Conservation (phyloP, 1,140 invertebrate genomes). For the Dolichoris vasculosae region DNA sequence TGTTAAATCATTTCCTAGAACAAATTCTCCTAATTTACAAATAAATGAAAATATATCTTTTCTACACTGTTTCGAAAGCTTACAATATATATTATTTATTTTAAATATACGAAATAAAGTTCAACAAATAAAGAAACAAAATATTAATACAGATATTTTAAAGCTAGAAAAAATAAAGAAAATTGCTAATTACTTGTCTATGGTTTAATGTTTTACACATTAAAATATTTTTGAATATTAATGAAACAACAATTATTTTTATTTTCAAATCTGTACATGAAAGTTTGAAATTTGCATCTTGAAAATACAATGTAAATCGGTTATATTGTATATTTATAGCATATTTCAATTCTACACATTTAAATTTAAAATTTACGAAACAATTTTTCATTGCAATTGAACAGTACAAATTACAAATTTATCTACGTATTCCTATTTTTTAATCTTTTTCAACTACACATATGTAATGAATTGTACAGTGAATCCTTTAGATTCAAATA, state of each 20-base stretch:
- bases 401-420: background rate
- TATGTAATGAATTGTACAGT: slow-evolving; percentile 48
- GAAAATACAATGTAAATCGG: background rate
- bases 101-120: background rate
- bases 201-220: background rate
- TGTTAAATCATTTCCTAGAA: slow-evolving; percentile 16
- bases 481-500: slow-evolving; percentile 44
- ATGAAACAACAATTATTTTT: slow-evolving; percentile 9
- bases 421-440: slow-evolving; percentile 13
- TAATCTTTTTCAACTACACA: slow-evolving; percentile 39
- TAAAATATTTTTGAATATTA: slow-evolving; percentile 17
- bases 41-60: slow-evolving; percentile 1
- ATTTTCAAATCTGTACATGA: background rate
- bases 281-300: background rate
- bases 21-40: slow-evolving; percentile 9
- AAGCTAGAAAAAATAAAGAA: background rate
- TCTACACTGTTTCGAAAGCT: background rate
- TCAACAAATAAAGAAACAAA: background rate
- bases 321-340: background rate
- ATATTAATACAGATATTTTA: background rate
- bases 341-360: background rate
- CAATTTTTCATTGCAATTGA: background rate
- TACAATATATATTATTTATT: background rate
- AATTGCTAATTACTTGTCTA: background rate
- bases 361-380: background rate